These are phyloP conservation scores for Myrmecophaga tridactyla DNA, from an alignment of 2,113 vertebrate species.

Conservation along the genomic window DNA sequence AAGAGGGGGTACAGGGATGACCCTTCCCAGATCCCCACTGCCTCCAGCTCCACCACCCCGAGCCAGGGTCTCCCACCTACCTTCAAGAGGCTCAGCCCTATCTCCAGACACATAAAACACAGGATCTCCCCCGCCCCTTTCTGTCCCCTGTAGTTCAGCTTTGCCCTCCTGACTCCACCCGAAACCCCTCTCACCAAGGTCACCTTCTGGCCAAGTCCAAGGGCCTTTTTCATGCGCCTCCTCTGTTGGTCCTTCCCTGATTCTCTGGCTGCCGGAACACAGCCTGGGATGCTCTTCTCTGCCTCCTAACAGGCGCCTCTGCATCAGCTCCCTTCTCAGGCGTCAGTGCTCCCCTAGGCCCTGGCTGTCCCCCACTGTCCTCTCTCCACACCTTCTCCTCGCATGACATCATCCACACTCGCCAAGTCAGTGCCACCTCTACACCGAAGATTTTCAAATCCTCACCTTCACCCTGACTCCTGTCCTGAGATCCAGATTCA, in stretches of 20 bases:
- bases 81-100: neutral
- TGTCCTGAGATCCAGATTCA: neutral
- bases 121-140: neutral
- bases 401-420: neutral
- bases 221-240: neutral
- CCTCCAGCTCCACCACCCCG: neutral
- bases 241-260: neutral
- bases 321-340: neutral
- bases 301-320: neutral
- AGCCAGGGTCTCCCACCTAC: neutral
- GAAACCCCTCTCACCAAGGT: neutral
- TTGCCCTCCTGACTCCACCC: neutral
- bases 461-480: neutral
- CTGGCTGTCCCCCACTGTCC: neutral
- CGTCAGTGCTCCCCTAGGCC: neutral
- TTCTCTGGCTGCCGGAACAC: neutral
- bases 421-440: neutral
- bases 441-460: neutral
- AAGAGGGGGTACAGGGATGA: neutral
- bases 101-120: neutral
- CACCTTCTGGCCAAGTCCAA: neutral
- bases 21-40: neutral
- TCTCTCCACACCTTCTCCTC: neutral
- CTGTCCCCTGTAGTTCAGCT: neutral
- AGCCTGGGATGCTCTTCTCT: neutral